Base-by-base conservation (phyloP, 2,797 vertebrate species). In the Chrysocyon brachyurus region DNA sequence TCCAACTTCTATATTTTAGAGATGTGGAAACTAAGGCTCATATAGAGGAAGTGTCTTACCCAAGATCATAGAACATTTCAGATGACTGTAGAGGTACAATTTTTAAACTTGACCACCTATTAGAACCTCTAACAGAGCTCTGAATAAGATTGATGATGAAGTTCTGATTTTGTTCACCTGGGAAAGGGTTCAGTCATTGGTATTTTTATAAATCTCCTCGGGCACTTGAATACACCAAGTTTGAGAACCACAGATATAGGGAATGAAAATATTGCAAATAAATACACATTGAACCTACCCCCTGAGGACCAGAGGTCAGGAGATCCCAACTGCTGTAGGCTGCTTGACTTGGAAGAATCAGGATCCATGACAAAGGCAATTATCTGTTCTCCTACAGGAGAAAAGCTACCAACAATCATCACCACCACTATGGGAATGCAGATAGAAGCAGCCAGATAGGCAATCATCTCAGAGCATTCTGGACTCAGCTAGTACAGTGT, bases 1-100 rank as follows among this genome's bases (percentile, higher is more conserved):
- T 84, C 63, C 12, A 12, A 72, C 28, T 33, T n/a, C 36, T 97
- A 96, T 93, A 90, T 87, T 93, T 87, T 78, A 85, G 59, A 79
- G 59, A 49, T 68, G 1, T 52, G 28, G 52, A 56, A 87, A 86
- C 63, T 31, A 21, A 89, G 24, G 72, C 28, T 0, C 12, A 26
- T 33, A 21, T 28, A 75, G 12, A 16, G 22, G 0, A 31, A n/a
- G 40, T 78, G 52, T 66, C 63, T 46, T 61, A 8, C 0, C 1
- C 77, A 61, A 63, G 40, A 59, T 33, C 83, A 15, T 4, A 64
- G 81, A 94, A 57, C 4, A 28, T n/a, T 96, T 86, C 61, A 40
- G 57, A 24, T 91, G 91, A 49, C n/a, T 86, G 77, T 54, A 57
- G 49, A 92, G 46, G 59, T 33, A 46, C 5, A 9, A 12, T 61